Evolutionary conservation across 2,888 invertebrate species (phyloP), one percentile per base, ranked within the genome.

Genomic region (Tholera decimalis): DNA sequence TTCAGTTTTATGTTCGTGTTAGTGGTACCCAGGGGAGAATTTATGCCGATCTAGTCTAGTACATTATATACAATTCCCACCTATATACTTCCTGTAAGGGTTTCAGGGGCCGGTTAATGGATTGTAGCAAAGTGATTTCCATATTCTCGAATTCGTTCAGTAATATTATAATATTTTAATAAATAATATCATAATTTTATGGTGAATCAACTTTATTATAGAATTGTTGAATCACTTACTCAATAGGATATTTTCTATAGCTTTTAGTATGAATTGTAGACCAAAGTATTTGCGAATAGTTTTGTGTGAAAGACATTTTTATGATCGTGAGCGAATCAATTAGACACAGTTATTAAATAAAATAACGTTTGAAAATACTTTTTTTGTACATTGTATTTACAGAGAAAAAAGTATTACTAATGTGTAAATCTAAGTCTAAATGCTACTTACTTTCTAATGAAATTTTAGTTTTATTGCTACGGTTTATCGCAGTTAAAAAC

Each of bases 81-180:
- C 15, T 73, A 62, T 39, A 46, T 56, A 30, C 28, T 47, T 33
- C 46, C 35, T 22, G 13, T 11, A 3, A 24, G 9, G 24, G 35
- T 65, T 53, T 37, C n/a, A 3, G 24, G 41, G 56, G 75, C 46
- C 30, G 24, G 39, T n/a, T 70, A 75, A 70, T 70, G 75, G 69
- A 68, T 75, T 44, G 75, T 24, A 41, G 55, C 41, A 41, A 68
- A 70, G 69, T 68, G 69, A 46, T 67, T 56, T 20, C 50, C 33
- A 50, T 46, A 33, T 26, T 33, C 26, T 4, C 24, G 28, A 26
- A 11, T 26, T 66, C 39, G 67, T 18, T 18, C n/a, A 50, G 33
- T 37, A 22, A 47, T 33, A 15, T 43, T 7, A 51, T 50, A 44
- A 50, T 46, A 33, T 51, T 46, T 51, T 13, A 7, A 15, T n/a